Evolutionary conservation across 2,113 vertebrate genomes (phyloP).

Genomic region (Microtus richardsoni): DNA sequence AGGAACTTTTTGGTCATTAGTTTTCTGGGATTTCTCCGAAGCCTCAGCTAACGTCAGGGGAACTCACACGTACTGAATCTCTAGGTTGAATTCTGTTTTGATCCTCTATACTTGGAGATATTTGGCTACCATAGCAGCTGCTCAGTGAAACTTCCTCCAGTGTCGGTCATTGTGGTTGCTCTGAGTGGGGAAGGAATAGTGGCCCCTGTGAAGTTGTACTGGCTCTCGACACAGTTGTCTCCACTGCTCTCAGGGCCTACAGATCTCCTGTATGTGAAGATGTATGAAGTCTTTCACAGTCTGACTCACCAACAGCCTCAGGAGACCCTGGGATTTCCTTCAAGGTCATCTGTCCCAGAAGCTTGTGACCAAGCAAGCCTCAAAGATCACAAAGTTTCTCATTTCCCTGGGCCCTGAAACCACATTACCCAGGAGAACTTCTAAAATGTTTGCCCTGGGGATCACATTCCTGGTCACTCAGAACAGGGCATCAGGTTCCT

Average conservation of each 20-base stretch:
- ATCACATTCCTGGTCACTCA: not conserved
- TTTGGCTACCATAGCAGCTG: not conserved
- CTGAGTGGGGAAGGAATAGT: not conserved
- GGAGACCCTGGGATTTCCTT: not conserved
- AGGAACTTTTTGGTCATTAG: not conserved
- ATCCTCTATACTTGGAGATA: not conserved
- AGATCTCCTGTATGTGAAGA: not conserved
- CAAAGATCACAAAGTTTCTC: not conserved
- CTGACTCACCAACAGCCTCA: not conserved
- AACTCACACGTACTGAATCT: not conserved
- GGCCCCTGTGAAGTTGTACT: not conserved
- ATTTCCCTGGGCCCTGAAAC: not conserved
- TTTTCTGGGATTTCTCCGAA: not conserved
- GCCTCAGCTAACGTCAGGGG: not conserved
- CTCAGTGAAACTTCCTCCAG: not conserved
- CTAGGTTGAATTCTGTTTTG: not conserved
- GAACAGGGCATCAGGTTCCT: not conserved
- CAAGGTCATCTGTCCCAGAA: not conserved
- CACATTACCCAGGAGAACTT: not conserved
- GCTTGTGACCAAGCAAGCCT: too few species aligned
- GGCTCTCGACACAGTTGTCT: not conserved
- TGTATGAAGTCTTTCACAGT: not conserved
- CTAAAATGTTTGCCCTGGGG: not conserved
- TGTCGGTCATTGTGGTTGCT: not conserved
- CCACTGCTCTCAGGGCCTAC: not conserved